Conservation (phyloP, 2,797 vertebrate species). For the Furcifer pardalis region DNA sequence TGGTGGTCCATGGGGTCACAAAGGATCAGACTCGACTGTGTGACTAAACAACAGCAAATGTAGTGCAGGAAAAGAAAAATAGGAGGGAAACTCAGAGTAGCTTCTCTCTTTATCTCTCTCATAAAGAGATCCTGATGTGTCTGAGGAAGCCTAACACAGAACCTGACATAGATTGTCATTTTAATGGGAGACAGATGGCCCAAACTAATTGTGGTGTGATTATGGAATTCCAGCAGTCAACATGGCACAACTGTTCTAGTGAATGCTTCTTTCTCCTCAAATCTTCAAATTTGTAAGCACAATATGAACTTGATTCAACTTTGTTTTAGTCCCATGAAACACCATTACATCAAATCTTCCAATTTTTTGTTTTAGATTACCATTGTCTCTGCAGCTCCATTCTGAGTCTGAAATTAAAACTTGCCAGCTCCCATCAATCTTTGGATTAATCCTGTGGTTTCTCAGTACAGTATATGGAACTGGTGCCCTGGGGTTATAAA, state of each 20-base stretch:
- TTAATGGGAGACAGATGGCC: neutral
- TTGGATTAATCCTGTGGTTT: conserved; percentile 12
- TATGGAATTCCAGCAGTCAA: neutral
- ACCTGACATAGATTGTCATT: neutral
- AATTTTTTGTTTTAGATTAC: conserved; percentile 24
- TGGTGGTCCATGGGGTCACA: no score
- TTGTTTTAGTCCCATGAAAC: conserved; percentile 3
- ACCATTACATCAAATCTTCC: neutral
- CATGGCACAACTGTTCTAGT: neutral
- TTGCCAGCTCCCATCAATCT: neutral
- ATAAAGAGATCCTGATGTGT: neutral
- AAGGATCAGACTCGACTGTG: no score
- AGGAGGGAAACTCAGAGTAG: neutral
- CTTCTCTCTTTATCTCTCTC: no score
- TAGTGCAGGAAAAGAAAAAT: neutral
- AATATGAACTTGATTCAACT: neutral
- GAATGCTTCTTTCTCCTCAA: neutral
- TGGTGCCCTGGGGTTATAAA: neutral
- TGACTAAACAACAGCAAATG: neutral
- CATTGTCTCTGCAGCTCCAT: neutral
- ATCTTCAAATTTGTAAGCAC: conserved; percentile 1
- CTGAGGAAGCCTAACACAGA: neutral
- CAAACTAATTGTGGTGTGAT: neutral
- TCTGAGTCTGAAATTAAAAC: conserved; percentile 23
- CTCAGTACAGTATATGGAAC: conserved; percentile 9